phyloP scores from a whole-genome alignment of 2,113 vertebrate species.

The Sorex fumeus region DNA sequence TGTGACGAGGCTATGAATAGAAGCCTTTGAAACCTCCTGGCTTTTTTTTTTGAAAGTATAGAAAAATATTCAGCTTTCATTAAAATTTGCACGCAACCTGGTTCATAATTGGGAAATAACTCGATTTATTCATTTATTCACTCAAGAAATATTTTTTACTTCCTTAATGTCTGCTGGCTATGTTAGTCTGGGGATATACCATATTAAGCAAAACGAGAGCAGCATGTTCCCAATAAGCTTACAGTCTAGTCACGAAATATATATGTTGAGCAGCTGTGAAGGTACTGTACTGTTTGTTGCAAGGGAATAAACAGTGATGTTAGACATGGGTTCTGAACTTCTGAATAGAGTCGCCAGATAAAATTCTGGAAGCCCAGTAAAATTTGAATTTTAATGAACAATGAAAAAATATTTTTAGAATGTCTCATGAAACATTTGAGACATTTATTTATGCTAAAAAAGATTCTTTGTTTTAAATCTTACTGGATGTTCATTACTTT shows the following conservation, averaged over 20 bases:
- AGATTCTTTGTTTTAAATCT: slow-evolving; percentile 36
- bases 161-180: not conserved
- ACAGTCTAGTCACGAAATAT: not conserved
- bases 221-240: not conserved
- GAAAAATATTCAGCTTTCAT: slow-evolving; percentile 45
- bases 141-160: slow-evolving; percentile 2
- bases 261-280: not conserved
- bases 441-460: not conserved
- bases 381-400: slow-evolving; percentile 34
- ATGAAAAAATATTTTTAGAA: slow-evolving; percentile 13
- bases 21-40: slow-evolving; percentile 7
- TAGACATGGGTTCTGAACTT: not conserved
- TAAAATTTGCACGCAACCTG: slow-evolving; percentile 24
- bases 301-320: not conserved
- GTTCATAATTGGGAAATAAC: slow-evolving; percentile 10
- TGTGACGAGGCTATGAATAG: slow-evolving; percentile 43
- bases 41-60: not conserved
- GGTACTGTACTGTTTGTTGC: not conserved
- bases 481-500: slow-evolving; percentile 7
- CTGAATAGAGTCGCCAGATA: not conserved
- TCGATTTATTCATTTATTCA: slow-evolving; percentile 17
- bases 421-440: slow-evolving; percentile 37
- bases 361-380: not conserved
- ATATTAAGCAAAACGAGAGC: slow-evolving; percentile 5
- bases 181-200: not conserved